Conservation (phyloP, 2,113 vertebrate species). For the Noctilio leporinus region DNA sequence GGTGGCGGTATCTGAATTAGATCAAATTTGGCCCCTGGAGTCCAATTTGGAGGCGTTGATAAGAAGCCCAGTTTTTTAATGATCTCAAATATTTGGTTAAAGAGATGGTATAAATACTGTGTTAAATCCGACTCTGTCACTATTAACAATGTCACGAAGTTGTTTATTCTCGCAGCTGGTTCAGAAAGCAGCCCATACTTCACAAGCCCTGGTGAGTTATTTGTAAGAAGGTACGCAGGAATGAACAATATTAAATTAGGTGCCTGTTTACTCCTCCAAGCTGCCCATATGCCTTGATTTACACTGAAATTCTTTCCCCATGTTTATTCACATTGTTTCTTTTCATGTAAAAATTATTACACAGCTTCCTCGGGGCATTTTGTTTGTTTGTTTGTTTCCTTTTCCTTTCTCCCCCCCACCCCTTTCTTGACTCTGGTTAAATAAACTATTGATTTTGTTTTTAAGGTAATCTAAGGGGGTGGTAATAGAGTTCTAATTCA, state of each 20-base stretch:
- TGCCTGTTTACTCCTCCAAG: neutral
- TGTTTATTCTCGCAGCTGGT: slow-evolving; percentile 7
- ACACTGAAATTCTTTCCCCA: neutral
- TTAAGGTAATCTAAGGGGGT: slow-evolving; percentile 77
- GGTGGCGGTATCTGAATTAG: neutral
- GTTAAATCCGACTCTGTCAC: neutral
- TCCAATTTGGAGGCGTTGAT: slow-evolving; percentile 11
- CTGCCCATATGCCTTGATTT: neutral
- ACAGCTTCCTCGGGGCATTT: slow-evolving; percentile 54
- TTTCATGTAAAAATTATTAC: slow-evolving; percentile 68
- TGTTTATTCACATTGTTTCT: slow-evolving; percentile 45
- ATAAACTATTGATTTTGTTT: slow-evolving; percentile 81
- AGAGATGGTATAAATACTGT: slow-evolving; percentile 30
- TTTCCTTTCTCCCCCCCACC: slow-evolving; percentile 32
- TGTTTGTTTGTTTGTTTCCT: slow-evolving; percentile 20
- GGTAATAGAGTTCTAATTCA: slow-evolving; percentile 69
- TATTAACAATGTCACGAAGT: neutral
- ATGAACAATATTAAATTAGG: slow-evolving; percentile 34
- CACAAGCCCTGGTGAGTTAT: neutral
- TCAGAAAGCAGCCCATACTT: slow-evolving; percentile 33
- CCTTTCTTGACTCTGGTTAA: slow-evolving; percentile 70
- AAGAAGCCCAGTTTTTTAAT: slow-evolving; percentile 20
- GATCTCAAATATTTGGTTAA: slow-evolving; percentile 49
- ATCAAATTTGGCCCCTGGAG: neutral
- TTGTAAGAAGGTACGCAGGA: slow-evolving; percentile 9